Percentiles rank a stretch among this genome's conserved stretches.
Evolutionary conservation across 2,888 invertebrate genomes (phyloP).

Genomic region (Megaustenia siamemsis): DNA sequence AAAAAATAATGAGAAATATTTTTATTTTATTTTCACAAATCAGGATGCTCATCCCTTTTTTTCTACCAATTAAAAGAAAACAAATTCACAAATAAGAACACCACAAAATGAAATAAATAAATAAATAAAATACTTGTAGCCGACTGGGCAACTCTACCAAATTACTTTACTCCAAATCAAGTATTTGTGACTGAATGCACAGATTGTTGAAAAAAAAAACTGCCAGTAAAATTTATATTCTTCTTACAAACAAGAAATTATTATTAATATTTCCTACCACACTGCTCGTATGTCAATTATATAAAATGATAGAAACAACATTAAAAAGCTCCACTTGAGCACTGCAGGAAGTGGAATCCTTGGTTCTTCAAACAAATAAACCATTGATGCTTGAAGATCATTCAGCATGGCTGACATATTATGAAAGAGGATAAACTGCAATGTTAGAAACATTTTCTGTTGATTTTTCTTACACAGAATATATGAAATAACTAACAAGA

Average conservation of each 20-base stretch:
- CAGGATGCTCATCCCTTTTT: no score
- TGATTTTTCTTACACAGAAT: not conserved
- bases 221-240: not conserved
- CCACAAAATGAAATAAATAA: no score
- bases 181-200: not conserved
- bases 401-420: not conserved
- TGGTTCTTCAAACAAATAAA: not conserved
- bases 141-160: not conserved
- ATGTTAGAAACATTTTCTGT: not conserved
- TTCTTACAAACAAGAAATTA: not conserved
- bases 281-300: not conserved
- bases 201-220: not conserved
- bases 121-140: no score
- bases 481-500: not conserved
- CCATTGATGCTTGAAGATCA: not conserved
- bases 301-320: not conserved
- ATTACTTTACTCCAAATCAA: not conserved
- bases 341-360: not conserved
- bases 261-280: not conserved
- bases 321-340: not conserved
- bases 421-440: not conserved
- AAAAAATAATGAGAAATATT: no score
- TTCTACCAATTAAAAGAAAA: no score
- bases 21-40: no score
- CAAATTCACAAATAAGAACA: no score